These are phyloP conservation scores for Zaprionus vittiger DNA, from an alignment of 1,140 invertebrate species.

Conservation along the genomic window DNA sequence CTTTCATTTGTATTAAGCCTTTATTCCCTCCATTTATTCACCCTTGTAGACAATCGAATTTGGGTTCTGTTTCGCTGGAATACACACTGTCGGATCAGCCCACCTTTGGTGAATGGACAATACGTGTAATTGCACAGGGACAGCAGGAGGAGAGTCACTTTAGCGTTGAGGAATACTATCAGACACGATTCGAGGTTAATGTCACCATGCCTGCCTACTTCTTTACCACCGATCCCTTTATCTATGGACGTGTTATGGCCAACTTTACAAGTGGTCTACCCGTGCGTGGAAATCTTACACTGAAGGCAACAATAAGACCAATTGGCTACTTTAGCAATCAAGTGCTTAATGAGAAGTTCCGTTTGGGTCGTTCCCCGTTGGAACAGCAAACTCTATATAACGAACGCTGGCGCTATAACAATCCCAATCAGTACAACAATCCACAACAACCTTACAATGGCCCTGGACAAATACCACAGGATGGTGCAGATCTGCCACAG, in stretches of 20 bases:
- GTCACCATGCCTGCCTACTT: constrained; percentile 98
- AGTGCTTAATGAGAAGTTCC: constrained; percentile 79
- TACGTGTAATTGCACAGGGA: constrained; percentile 94
- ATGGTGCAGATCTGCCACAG: constrained; percentile 64
- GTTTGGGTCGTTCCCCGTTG: constrained; percentile 75
- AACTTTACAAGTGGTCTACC: constrained; percentile 96
- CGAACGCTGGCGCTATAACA: constrained; percentile 69
- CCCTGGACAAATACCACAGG: constrained; percentile 53
- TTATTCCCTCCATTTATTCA: neutral
- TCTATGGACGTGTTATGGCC: constrained; percentile 94
- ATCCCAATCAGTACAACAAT: constrained; percentile 58
- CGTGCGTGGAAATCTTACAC: constrained; percentile 93
- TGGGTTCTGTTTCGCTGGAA: constrained; percentile 95
- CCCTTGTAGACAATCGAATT: constrained; percentile 88
- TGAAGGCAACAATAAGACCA: constrained; percentile 91
- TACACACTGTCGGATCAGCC: constrained; percentile 97
- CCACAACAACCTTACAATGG: constrained; percentile 58
- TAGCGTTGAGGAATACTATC: constrained; percentile 97
- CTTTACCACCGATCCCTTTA: constrained; percentile 92
- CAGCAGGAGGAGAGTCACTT: constrained; percentile 94
- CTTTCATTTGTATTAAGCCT: neutral
- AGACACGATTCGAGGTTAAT: constrained; percentile 96
- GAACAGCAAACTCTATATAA: constrained; percentile 65
- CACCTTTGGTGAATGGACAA: constrained; percentile 95
- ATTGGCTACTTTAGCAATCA: constrained; percentile 87